phyloP scores from a whole-genome alignment of 1,140 invertebrate species.

The Metaphire vulgaris region DNA sequence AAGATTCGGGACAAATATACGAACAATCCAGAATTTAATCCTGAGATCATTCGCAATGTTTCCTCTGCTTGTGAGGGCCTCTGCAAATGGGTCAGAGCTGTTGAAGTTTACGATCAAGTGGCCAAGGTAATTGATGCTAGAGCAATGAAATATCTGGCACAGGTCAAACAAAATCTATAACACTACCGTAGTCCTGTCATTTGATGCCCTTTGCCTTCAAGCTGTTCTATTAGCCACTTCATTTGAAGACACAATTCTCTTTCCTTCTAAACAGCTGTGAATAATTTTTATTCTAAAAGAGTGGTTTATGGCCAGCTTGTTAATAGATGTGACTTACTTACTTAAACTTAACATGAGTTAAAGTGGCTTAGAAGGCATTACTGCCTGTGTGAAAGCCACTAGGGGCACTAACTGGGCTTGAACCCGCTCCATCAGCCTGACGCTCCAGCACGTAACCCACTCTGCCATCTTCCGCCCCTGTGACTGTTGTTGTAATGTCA shows the following conservation, averaged over 20 bases:
- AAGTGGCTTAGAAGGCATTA: too few relatives aligned
- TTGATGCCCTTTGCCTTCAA: not conserved
- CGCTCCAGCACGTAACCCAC: too few relatives aligned
- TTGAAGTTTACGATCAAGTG: slow-evolving; percentile 50
- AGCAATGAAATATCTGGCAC: not conserved
- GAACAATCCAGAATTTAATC: slow-evolving; percentile 50
- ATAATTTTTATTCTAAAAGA: too few relatives aligned
- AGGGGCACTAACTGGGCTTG: too few relatives aligned
- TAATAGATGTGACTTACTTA: too few relatives aligned
- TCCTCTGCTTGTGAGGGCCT: slow-evolving; percentile 53
- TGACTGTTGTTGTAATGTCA: too few relatives aligned
- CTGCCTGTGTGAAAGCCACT: too few relatives aligned
- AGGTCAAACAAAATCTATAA: not conserved
- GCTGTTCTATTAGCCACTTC: not conserved
- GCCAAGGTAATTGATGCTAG: slow-evolving; percentile 39
- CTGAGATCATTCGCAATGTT: slow-evolving; percentile 49
- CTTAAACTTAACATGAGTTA: too few relatives aligned
- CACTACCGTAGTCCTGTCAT: not conserved
- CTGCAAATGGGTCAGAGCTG: slow-evolving; percentile 51
- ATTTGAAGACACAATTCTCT: not conserved
- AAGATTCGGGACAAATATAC: slow-evolving; percentile 48
- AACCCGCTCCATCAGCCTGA: too few relatives aligned
- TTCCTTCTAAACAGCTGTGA: not conserved
- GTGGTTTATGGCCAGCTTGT: too few relatives aligned
- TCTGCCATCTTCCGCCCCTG: too few relatives aligned